These are phyloP conservation scores for Bryconaethiops microstoma DNA, from an alignment of 2,797 vertebrate species.

Conservation along the genomic window DNA sequence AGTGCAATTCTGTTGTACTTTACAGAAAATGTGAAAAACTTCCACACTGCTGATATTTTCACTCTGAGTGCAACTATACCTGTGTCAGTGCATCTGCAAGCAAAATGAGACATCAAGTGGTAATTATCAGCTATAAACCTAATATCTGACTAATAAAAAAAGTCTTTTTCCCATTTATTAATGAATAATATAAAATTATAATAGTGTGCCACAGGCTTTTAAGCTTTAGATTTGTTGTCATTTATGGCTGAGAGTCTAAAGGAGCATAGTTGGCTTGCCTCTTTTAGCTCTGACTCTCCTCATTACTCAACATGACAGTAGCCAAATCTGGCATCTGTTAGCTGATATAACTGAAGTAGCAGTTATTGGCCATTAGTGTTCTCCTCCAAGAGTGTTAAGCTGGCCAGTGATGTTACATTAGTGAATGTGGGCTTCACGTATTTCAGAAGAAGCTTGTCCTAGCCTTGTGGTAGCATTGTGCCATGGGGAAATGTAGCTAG, in stretches of 20 bases:
- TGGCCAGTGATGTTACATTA: conserved; percentile 61
- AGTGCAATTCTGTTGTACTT: background rate
- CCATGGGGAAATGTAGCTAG: too few relatives aligned
- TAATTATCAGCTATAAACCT: background rate
- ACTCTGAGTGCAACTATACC: background rate
- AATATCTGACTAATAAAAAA: background rate
- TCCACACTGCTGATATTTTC: background rate
- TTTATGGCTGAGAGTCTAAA: background rate
- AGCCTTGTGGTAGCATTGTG: too few relatives aligned
- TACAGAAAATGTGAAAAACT: background rate
- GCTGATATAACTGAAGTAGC: background rate
- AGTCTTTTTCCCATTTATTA: background rate
- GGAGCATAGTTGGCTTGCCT: too few relatives aligned
- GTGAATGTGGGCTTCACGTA: too few relatives aligned
- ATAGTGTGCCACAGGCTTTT: background rate
- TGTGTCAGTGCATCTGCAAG: background rate
- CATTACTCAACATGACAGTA: too few relatives aligned
- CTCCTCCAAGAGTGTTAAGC: background rate
- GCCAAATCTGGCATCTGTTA: background rate
- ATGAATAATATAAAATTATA: background rate
- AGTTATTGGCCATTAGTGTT: background rate
- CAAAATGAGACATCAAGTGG: background rate
- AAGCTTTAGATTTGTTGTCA: background rate
- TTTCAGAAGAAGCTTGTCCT: too few relatives aligned
- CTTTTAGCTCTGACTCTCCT: too few relatives aligned